Evolutionary conservation across 1,140 invertebrate species (phyloP), one percentile per base, ranked within the genome.

Genomic region (Brachionus angularis): DNA sequence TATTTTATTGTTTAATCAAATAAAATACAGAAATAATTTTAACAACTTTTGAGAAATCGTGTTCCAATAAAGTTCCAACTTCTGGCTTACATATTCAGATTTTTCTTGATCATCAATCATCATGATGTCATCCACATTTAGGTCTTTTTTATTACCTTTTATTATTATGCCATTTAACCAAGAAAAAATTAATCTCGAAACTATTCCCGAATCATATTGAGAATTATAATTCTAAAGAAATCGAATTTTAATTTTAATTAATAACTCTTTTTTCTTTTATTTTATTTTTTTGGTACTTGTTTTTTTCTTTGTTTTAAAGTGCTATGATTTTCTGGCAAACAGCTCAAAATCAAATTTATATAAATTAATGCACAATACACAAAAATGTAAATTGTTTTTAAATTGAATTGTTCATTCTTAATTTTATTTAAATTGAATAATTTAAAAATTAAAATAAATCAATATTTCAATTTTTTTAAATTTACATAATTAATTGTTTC

Each of bases 131-230:
- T 58, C 53, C 7, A 12, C 14, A 10, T 18, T 58, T 18, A 39
- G 25, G 33, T 58, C 18, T 58, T 58, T 18, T 18, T 36, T 58
- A 23, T n/a, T 36, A 23, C 33, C 53, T 36, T 36, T 39, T 21
- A 58, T 23, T 39, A 58, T 58, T 36, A 36, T 16, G 21, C n/a
- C 34, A 33, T 58, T 58, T n/a, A 58, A 12, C 10, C 53, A 2
- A 36, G 53, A 58, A 2, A 58, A 25, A 39, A 58, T 39, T 0
- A n/a, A n/a, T n/a, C n/a, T n/a, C n/a, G 53, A 58, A 23, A 58
- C 53, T 23, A n/a, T n/a, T n/a, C n/a, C n/a, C n/a, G n/a, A n/a
- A n/a, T 58, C 53, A 23, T 25, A 14, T 36, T 58, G 33, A 18
- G 53, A 34, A 23, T 29, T 39, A 39, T 14, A 58, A 39, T 39